Evolutionary conservation across 2,888 invertebrate species (phyloP), one percentile per base, ranked within the genome.

Genomic region (Cephus runcator): DNA sequence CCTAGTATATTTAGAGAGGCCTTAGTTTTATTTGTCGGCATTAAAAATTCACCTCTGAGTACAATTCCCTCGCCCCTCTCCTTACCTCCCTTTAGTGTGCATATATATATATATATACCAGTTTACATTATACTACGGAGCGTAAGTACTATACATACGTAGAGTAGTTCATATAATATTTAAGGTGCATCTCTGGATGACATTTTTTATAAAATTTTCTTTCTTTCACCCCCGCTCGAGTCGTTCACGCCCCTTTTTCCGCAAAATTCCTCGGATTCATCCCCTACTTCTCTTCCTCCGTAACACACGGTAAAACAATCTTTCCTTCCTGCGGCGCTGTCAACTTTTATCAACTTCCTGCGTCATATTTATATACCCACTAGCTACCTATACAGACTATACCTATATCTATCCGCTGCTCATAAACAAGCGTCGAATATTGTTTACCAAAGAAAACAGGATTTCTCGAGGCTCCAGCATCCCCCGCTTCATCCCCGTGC

Each of bases 1-100:
- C 82, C 82, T 76, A 82, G 87, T 79, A 87, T 86, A 87, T 86
- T 87, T 87, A 86, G 81, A 84, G 82, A 86, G 83, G 82, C 81
- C 82, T 85, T 83, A 83, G 81, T 84, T 85, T 85, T 87, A 85
- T 86, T 87, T 86, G 87, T 83, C 78, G 78, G 79, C 81, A 80
- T 81, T 81, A 79, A 73, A 78, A 81, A 82, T 78, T 77, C 71
- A 76, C 35, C 71, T 75, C 69, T 36, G 40, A 40, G 40, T n/a
- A 75, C 40, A 34, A 69, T 74, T 56, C 76, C 34, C 69, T 3
- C 1, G 33, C 69, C 75, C 77, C 34, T 69, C 34, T 69, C 40
- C 40, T 34, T 36, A 73, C 73, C 40, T 23, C 40, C 33, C 36
- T 34, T 15, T 31, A 23, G 35, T 15, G 15, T 15, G 2, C 15